Evolutionary conservation across 2,888 invertebrate species (phyloP).

Genomic region (Ditylenchus weischeri): DNA sequence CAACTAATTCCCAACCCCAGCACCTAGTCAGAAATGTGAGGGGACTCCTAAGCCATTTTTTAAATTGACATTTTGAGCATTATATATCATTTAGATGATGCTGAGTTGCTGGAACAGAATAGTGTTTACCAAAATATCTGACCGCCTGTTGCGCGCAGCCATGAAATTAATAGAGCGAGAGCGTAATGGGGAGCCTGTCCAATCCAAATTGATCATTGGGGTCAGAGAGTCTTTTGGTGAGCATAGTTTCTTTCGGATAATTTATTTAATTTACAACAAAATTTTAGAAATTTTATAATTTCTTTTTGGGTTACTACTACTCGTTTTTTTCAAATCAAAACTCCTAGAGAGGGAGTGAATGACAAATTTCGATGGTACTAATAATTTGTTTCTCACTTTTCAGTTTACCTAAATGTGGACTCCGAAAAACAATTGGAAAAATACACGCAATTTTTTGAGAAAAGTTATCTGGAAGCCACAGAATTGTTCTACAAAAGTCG

Average conservation of each 20-base stretch:
- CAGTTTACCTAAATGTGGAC: constrained; percentile 36
- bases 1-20: constrained; percentile 14
- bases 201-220: constrained; percentile 92
- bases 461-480: constrained; percentile 86
- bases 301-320: too few species aligned
- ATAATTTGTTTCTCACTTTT: neutral
- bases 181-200: constrained; percentile 93
- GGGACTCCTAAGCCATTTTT: neutral
- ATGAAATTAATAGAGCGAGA: constrained; percentile 96
- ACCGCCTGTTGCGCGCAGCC: constrained; percentile 82
- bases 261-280: too few species aligned
- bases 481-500: constrained; percentile 84
- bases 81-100: constrained; percentile 72
- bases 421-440: constrained; percentile 80
- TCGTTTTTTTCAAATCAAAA: too few species aligned
- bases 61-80: neutral
- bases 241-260: constrained; percentile 33
- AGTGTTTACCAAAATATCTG: constrained; percentile 91
- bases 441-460: constrained; percentile 93
- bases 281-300: too few species aligned
- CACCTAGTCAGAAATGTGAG: constrained; percentile 32
- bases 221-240: constrained; percentile 92
- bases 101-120: constrained; percentile 95
- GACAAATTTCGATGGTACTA: neutral
- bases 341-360: too few species aligned